Base-by-base conservation (phyloP, 2,888 invertebrate genomes). In the Agrotis exclamationis region DNA sequence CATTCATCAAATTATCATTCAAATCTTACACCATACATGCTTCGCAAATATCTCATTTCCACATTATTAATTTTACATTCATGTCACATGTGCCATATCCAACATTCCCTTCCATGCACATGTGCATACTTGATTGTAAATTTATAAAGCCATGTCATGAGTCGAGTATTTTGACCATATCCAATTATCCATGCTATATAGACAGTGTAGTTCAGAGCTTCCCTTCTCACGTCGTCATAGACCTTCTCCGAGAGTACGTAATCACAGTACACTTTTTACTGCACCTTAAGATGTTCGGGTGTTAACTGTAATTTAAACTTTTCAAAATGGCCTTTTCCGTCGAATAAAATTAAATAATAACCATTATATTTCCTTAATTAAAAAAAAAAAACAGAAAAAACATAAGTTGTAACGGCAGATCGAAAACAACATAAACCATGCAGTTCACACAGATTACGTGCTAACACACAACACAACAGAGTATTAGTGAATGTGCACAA, bases 401-500 rank as follows among this genome's bases (percentile, higher is more conserved):
- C 11, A 28, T 56, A 64, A 6, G 51, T 44, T 28, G 1, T 48
- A 63, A 45, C 18, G 11, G 1, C 57, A 20, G 13, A 44, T 14
- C 18, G 13, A 60, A 66, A 45, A 62, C 28, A 47, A 68, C 48
- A 57, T 60, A 0, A 69, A 57, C 20, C 66, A 62, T 70, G 50
- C 51, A 50, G 22, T 28, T 50, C 39, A 68, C 70, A 72, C 47
- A 56, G 33, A 24, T 18, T 39, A 76, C 20, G 53, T 63, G 56
- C 76, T 56, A 47, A 77, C 63, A 64, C 66, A 74, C 76, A 73
- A 84, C 74, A 78, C 70, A 83, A 50, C 77, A 79, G 70, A 79
- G 78, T 64, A 81, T 81, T 80, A 85, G 84, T 74, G 53, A 60
- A 66, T 81, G 79, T 78, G 82, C 78, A 82, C 64, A 69, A 79